Conservation (phyloP, 2,113 vertebrate species). For the Aepyceros melampus region DNA sequence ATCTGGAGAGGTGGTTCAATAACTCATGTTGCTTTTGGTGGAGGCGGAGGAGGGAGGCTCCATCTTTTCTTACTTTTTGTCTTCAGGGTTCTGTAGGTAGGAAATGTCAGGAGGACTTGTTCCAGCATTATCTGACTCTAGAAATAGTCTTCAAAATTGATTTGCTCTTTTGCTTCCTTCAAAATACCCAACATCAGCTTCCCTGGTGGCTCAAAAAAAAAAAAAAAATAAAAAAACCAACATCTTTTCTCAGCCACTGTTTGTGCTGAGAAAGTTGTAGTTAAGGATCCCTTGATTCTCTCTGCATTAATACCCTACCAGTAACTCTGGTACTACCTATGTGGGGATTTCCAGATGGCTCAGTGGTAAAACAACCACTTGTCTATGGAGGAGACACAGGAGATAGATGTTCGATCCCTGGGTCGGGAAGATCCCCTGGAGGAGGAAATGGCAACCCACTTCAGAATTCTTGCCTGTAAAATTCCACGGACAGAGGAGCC, state of each 20-base stretch:
- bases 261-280: slow-evolving; percentile 92
- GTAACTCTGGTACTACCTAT: not conserved
- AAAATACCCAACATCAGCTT: slow-evolving; percentile 94
- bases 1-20: not conserved
- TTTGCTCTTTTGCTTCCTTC: slow-evolving; percentile 93
- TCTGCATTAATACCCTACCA: slow-evolving; percentile 92
- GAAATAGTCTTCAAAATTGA: slow-evolving; percentile 91
- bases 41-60: not conserved
- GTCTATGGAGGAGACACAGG: not conserved
- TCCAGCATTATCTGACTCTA: slow-evolving; percentile 96
- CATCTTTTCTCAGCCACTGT: slow-evolving; percentile 93
- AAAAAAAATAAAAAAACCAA: too few relatives aligned
- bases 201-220: too few relatives aligned
- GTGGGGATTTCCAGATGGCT: not conserved
- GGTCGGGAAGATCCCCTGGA: not conserved
- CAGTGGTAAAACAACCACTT: not conserved
- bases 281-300: slow-evolving; percentile 93
- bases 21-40: not conserved
- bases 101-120: slow-evolving; percentile 95
- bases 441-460: not conserved
- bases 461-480: not conserved
- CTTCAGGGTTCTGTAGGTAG: slow-evolving; percentile 29
- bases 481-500: not conserved
- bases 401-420: not conserved
- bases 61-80: not conserved